These are phyloP conservation scores for Marasmarcha lunaedactyla DNA, from an alignment of 2,888 invertebrate genomes.

Conservation along the genomic window DNA sequence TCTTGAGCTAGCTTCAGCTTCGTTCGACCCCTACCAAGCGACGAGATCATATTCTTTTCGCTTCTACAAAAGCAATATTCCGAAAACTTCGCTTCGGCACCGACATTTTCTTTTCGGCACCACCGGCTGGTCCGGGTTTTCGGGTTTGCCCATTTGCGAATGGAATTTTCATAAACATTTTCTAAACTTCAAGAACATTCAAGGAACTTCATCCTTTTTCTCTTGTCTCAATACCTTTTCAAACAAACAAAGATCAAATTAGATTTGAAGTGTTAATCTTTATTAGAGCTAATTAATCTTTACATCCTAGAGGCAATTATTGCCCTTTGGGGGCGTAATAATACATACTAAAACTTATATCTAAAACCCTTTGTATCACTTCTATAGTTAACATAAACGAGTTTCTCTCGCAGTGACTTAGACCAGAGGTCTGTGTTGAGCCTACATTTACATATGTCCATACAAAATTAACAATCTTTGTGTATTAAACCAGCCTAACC, in stretches of 20 bases:
- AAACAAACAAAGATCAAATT: slow-evolving; percentile 83
- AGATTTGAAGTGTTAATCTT: slow-evolving; percentile 66
- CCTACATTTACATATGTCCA: slow-evolving; percentile 16
- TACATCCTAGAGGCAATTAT: slow-evolving; percentile 55
- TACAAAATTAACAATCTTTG: slow-evolving; percentile 18
- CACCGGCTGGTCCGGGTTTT: slow-evolving; percentile 41
- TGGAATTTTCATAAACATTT: slow-evolving; percentile 62
- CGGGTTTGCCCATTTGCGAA: slow-evolving; percentile 54
- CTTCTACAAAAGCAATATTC: slow-evolving; percentile 38
- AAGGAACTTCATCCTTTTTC: slow-evolving; percentile 82
- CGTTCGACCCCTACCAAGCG: slow-evolving; percentile 29
- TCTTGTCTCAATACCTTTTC: slow-evolving; percentile 87
- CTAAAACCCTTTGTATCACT: slow-evolving; percentile 43
- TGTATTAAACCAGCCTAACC: slow-evolving; percentile 29
- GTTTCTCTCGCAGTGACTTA: slow-evolving; percentile 11
- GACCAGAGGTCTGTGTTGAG: slow-evolving; percentile 12
- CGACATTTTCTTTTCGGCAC: slow-evolving; percentile 34
- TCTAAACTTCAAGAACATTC: slow-evolving; percentile 70
- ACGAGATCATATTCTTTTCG: slow-evolving; percentile 63
- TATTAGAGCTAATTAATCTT: slow-evolving; percentile 59
- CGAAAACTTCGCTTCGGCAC: slow-evolving; percentile 38
- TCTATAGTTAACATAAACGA: slow-evolving; percentile 23
- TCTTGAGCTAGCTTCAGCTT: slow-evolving; percentile 43
- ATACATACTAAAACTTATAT: slow-evolving; percentile 22
- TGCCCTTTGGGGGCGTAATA: slow-evolving; percentile 47